A percentile compares a stretch with the other conserved stretches of the same genome.
These are phyloP conservation scores for Bungarus multicinctus DNA, from an alignment of 2,113 vertebrate species.

Conservation along the genomic window DNA sequence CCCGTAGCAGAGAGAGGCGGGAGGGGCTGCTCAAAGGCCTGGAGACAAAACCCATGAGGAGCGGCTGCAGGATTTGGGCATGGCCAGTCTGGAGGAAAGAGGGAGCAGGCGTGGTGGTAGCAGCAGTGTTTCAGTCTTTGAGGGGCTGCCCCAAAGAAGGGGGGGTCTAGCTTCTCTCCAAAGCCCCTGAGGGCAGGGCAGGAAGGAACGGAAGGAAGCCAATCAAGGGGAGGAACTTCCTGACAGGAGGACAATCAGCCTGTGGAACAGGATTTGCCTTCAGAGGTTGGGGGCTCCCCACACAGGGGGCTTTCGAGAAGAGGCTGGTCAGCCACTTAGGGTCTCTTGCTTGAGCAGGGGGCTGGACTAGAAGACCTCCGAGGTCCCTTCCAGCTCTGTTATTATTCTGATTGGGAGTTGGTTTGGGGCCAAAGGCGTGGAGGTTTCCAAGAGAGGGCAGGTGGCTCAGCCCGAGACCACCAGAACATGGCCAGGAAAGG, in stretches of 20 bases:
- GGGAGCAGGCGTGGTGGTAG: neutral
- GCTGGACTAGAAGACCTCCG: neutral
- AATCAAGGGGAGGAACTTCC: neutral
- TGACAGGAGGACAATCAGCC: neutral
- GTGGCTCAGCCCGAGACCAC: neutral
- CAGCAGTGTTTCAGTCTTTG: neutral
- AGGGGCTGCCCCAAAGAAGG: neutral
- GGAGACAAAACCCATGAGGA: neutral
- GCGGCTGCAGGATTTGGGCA: accelerated
- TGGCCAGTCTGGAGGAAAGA: neutral
- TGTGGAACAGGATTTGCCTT: neutral
- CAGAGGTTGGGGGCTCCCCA: neutral
- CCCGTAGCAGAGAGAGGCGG: neutral
- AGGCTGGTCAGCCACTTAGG: neutral
- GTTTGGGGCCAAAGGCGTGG: neutral
- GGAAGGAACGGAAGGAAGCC: accelerated
- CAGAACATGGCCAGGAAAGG: neutral
- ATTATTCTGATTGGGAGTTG: neutral
- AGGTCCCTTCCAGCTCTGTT: neutral
- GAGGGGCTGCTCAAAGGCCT: neutral
- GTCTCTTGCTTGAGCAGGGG: neutral
- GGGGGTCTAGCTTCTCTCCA: neutral
- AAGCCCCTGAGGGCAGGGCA: neutral
- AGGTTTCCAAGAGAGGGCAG: neutral
- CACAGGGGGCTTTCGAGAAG: neutral